phyloP scores from a whole-genome alignment of 2,797 vertebrate species.

The Sebastes reedi region DNA sequence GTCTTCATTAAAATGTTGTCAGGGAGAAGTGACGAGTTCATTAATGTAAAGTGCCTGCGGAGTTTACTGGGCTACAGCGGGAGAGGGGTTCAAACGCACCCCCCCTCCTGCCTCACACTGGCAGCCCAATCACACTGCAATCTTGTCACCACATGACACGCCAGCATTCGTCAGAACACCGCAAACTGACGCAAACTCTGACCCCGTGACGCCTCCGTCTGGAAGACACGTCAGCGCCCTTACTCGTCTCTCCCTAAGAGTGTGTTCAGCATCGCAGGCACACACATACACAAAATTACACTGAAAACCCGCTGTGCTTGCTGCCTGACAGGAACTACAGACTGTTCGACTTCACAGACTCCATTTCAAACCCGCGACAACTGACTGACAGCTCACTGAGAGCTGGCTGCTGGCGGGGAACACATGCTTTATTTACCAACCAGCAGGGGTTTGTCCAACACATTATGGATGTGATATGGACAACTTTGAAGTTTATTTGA shows the following conservation, averaged over 20 bases:
- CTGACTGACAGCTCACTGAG: constrained; percentile 76
- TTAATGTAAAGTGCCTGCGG: constrained; percentile 69
- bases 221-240: constrained; percentile 54
- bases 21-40: constrained; percentile 64
- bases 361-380: constrained; percentile 65
- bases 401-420: constrained; percentile 61
- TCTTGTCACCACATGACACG: constrained; percentile 60
- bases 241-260: constrained; percentile 15
- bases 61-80: constrained; percentile 37
- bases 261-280: constrained; percentile 36
- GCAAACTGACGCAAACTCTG: constrained; percentile 70
- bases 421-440: constrained; percentile 73
- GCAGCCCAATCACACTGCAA: constrained; percentile 49
- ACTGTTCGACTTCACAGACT: constrained; percentile 71
- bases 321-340: constrained; percentile 73
- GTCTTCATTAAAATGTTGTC: constrained; percentile 59
- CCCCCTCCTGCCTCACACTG: constrained; percentile 39
- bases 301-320: constrained; percentile 36
- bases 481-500: constrained; percentile 42
- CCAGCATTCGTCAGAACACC: constrained; percentile 70
- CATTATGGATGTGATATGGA: constrained; percentile 30
- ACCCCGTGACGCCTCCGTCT: constrained; percentile 73
- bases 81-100: constrained; percentile 26
- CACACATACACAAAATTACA: constrained; percentile 12
- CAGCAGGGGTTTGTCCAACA: constrained; percentile 58